A percentile compares a stretch with the other conserved stretches of the same genome.
phyloP scores from a whole-genome alignment of 2,888 invertebrate species.

The Lucinisca nassula region DNA sequence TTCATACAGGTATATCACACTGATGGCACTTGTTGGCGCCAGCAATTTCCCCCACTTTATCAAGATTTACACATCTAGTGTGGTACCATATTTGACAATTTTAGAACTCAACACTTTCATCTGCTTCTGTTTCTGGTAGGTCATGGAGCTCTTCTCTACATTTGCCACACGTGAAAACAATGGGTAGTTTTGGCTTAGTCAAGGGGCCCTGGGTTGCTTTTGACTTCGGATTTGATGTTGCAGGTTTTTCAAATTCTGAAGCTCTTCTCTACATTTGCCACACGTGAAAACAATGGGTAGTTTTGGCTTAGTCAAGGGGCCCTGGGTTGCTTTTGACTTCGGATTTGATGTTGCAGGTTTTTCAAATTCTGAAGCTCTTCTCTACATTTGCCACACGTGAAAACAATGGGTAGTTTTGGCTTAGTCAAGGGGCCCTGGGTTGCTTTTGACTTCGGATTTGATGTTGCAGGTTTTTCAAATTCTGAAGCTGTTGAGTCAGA shows the following conservation, averaged over 20 bases:
- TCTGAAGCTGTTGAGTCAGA: neutral
- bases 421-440: neutral
- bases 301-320: neutral
- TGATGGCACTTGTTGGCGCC: too few species aligned
- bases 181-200: neutral
- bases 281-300: neutral
- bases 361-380: too few species aligned
- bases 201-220: neutral
- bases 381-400: neutral
- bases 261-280: neutral
- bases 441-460: neutral
- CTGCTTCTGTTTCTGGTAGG: neutral
- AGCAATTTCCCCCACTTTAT: neutral
- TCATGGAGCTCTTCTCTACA: neutral
- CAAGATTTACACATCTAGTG: neutral
- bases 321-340: neutral
- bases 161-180: neutral
- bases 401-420: neutral
- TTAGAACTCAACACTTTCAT: neutral
- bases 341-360: neutral
- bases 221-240: neutral
- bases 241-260: neutral
- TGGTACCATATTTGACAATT: neutral
- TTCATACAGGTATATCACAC: too few species aligned
- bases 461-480: too few species aligned